Evolutionary conservation across 2,113 vertebrate genomes (phyloP), one percentile per base, ranked within the genome.

Genomic region (Dolichallabes microphthalmus): DNA sequence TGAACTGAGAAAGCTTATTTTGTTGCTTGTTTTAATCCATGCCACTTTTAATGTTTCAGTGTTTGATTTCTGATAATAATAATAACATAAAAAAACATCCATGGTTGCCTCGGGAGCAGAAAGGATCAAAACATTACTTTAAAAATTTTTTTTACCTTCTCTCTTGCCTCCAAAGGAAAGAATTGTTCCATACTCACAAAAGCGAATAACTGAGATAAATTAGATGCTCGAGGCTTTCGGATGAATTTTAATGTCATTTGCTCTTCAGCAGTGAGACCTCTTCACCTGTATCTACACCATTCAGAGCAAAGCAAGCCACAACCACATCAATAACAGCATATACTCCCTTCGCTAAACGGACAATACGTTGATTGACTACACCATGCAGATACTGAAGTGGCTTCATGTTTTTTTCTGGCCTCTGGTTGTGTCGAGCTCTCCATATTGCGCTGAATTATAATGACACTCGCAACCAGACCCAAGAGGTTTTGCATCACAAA

Each of bases 211-310:
- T 87, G 86, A 90, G 82, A 88, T 77, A 22, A 89, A 84, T 77
- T 81, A 77, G 87, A 61, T 86, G 50, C 63, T 79, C 32, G 32
- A 85, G 22, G 73, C 32, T 80, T 76, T 74, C 61, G 13, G 57
- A 85, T 63, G 84, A 89, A 89, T 88, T 86, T 87, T 86, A 86
- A 91, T 88, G 78, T 85, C 30, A 84, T 88, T 82, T 88, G 58
- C 82, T 80, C 50, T 80, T 66, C 27, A 86, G 86, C 77, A 45
- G 25, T 87, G 68, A 87, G 27, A 32, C 73, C n/a, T 73, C 87
- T 57, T 87, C 80, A 88, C 77, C 83, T 63, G 63, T 63, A 68
- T 32, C 60, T 74, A 30, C 50, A 85, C 22, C 8, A 61, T 68
- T 64, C 66, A 76, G 52, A 45, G 73, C 69, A 76, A 55, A 82